These are phyloP conservation scores for Melanophora roralis DNA, from an alignment of 2,888 invertebrate species.

Conservation along the genomic window DNA sequence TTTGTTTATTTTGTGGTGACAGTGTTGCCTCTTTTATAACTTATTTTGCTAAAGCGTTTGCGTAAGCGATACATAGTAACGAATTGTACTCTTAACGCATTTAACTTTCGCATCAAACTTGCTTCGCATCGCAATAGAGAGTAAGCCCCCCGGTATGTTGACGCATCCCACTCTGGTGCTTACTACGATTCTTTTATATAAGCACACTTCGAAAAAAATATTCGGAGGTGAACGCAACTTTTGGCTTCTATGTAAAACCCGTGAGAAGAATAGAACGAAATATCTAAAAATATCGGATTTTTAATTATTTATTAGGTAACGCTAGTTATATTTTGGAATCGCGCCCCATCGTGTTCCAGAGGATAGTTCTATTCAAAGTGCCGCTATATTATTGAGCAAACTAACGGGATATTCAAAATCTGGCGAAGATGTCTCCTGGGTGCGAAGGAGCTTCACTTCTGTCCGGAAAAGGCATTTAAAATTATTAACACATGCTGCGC, in stretches of 20 bases:
- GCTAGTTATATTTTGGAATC: conserved; percentile 28
- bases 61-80: not conserved
- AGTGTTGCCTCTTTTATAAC: conserved; percentile 21
- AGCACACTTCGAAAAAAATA: conserved; percentile 31
- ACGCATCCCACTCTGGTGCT: conserved; percentile 1
- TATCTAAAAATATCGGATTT: not conserved
- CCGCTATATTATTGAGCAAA: not conserved
- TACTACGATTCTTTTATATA: conserved; percentile 48
- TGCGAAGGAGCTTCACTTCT: conserved; percentile 38
- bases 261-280: not conserved
- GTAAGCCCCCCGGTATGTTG: not conserved
- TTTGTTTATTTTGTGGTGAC: conserved; percentile 2
- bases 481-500: conserved; percentile 36
- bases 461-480: conserved; percentile 11
- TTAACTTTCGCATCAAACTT: too few relatives aligned
- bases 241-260: conserved; percentile 31
- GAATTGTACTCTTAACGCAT: not conserved
- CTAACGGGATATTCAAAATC: not conserved
- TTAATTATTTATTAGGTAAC: conserved; percentile 25
- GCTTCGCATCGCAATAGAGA: not conserved
- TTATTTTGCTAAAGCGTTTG: conserved; percentile 22
- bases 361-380: conserved; percentile 9
- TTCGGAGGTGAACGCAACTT: conserved; percentile 15
- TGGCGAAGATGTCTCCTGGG: conserved; percentile 43
- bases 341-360: conserved; percentile 33